These are phyloP conservation scores for Gobio gobio DNA, from an alignment of 2,113 vertebrate species.

Conservation along the genomic window DNA sequence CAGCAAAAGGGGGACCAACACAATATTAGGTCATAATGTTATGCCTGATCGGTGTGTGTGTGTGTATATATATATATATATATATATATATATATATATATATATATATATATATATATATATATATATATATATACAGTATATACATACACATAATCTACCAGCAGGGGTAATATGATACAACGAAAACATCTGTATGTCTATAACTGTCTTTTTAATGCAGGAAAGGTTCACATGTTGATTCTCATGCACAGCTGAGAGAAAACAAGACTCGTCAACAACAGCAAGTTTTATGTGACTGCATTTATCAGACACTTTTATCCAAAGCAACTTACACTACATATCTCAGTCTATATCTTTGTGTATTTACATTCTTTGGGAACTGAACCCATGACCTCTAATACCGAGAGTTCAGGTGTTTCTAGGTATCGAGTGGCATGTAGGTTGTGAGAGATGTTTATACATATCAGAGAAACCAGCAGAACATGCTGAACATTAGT, in stretches of 20 bases:
- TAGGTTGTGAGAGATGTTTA: neutral
- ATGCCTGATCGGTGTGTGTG: no score
- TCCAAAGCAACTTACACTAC: no score
- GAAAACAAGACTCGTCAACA: neutral
- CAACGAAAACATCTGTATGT: neutral
- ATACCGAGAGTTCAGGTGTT: neutral
- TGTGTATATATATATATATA: no score
- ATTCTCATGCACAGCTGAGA: neutral
- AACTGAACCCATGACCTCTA: neutral
- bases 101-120: no score
- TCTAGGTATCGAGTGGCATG: neutral
- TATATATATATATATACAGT: no score
- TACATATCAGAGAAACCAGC: conserved; percentile 10
- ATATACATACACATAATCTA: no score
- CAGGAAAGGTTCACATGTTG: neutral
- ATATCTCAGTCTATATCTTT: neutral
- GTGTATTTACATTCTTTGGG: neutral
- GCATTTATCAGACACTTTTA: neutral
- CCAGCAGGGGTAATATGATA: neutral
- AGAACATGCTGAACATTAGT: neutral
- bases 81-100: no score
- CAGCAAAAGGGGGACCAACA: no score
- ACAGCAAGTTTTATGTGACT: neutral
- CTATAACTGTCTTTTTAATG: neutral
- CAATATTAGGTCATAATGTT: no score